These are phyloP conservation scores for Aricia artaxerxes DNA, from an alignment of 2,888 invertebrate species.

Conservation along the genomic window DNA sequence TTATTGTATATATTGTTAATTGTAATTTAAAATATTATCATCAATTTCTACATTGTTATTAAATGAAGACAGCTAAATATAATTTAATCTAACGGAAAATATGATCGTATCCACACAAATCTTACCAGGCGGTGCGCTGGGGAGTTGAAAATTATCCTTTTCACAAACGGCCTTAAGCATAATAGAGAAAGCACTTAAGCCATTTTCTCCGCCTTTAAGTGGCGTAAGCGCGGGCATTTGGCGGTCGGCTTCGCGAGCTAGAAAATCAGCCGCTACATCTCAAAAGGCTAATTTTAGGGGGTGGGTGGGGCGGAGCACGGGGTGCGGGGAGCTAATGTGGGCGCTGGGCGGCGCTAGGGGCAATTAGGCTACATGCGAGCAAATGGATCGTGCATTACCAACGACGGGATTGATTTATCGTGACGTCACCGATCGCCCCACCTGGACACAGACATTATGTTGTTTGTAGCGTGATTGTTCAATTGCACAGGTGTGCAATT, in stretches of 20 bases:
- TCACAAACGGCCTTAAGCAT: constrained; percentile 79
- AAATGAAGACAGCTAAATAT: neutral
- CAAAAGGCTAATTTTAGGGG: constrained; percentile 59
- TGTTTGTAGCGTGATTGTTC: constrained; percentile 60
- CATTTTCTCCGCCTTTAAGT: constrained; percentile 81
- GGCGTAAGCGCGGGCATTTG: constrained; percentile 78
- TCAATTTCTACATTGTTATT: neutral
- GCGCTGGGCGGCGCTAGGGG: constrained; percentile 76
- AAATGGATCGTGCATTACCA: constrained; percentile 78
- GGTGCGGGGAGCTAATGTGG: constrained; percentile 69
- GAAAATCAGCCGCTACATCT: constrained; percentile 77
- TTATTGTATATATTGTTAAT: neutral
- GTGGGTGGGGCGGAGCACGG: constrained; percentile 51
- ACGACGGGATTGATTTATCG: constrained; percentile 77
- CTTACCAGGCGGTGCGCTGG: constrained; percentile 58
- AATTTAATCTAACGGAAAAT: constrained; percentile 24
- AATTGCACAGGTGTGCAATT: constrained; percentile 51
- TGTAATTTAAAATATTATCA: neutral
- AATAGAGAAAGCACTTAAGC: constrained; percentile 81
- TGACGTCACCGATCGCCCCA: constrained; percentile 52
- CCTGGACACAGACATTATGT: constrained; percentile 63
- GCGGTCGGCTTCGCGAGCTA: constrained; percentile 75
- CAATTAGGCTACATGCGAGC: constrained; percentile 74
- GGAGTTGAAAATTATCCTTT: constrained; percentile 81
- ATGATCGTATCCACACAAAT: constrained; percentile 54